A percentile compares a stretch with the other conserved stretches of the same genome.
Conservation (phyloP, 2,113 vertebrate species). For the Baryphthengus martii region DNA sequence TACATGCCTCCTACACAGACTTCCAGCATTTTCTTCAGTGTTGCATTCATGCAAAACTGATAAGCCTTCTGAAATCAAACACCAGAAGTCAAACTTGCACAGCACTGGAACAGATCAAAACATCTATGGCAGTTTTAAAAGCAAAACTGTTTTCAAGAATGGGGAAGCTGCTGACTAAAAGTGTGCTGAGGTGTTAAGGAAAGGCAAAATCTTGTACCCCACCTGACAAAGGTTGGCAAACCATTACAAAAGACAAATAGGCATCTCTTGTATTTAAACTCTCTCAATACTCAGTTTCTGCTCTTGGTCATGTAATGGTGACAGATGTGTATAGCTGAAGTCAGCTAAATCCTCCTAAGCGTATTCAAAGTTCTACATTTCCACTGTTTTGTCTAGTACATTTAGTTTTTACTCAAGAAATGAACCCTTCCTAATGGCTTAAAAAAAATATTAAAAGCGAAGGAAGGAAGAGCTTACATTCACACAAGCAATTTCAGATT, state of each 20-base stretch:
- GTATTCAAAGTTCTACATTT: neutral
- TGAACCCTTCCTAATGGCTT: neutral
- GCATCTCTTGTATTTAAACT: neutral
- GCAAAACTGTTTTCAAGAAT: neutral
- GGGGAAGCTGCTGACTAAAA: neutral
- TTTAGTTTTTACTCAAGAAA: neutral
- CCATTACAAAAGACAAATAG: neutral
- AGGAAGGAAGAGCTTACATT: neutral
- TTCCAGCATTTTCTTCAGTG: neutral
- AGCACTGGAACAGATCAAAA: neutral
- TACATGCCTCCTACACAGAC: neutral
- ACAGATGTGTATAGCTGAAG: neutral
- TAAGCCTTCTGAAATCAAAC: neutral
- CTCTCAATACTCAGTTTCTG: neutral
- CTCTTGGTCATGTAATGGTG: neutral
- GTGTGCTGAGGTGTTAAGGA: neutral
- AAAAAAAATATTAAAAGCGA: neutral
- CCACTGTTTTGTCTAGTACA: neutral
- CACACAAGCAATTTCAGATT: neutral
- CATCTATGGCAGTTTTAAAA: neutral
- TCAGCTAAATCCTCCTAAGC: neutral
- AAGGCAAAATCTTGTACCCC: neutral
- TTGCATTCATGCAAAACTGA: neutral
- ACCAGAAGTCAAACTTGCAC: neutral
- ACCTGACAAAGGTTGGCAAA: neutral